These are phyloP conservation scores for Papilio demoleus DNA, from an alignment of 2,888 invertebrate species.

Conservation along the genomic window DNA sequence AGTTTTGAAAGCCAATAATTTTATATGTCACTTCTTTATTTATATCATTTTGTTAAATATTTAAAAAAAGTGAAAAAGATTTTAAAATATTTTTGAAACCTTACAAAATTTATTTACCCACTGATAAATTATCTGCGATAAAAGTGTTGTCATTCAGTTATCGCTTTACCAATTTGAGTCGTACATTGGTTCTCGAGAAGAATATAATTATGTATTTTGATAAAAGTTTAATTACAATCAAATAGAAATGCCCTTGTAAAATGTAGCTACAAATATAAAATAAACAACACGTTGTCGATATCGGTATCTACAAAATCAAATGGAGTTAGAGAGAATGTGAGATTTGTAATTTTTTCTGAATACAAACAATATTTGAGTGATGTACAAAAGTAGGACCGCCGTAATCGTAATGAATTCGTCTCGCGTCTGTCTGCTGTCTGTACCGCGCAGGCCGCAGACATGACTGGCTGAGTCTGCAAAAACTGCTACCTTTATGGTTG, in stretches of 20 bases:
- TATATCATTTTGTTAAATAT: too few relatives aligned
- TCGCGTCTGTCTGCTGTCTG: constrained; percentile 41
- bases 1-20: constrained; percentile 26
- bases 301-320: neutral
- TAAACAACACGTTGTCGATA: neutral
- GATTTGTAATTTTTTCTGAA: neutral
- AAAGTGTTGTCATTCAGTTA: too few relatives aligned
- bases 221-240: constrained; percentile 26
- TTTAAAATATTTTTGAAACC: too few relatives aligned
- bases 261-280: neutral
- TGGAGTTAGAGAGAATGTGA: neutral
- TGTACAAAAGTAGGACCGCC: constrained; percentile 33
- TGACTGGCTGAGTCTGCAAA: constrained; percentile 55
- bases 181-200: too few relatives aligned
- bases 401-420: constrained; percentile 43
- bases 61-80: too few relatives aligned
- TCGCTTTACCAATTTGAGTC: too few relatives aligned
- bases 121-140: too few relatives aligned
- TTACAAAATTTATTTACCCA: too few relatives aligned
- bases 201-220: too few relatives aligned
- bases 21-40: constrained; percentile 29
- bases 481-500: constrained; percentile 64
- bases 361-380: constrained; percentile 31
- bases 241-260: neutral
- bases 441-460: constrained; percentile 36